Evolutionary conservation across 2,888 invertebrate species (phyloP), one percentile per base, ranked within the genome.

Genomic region (Euplexia lucipara): DNA sequence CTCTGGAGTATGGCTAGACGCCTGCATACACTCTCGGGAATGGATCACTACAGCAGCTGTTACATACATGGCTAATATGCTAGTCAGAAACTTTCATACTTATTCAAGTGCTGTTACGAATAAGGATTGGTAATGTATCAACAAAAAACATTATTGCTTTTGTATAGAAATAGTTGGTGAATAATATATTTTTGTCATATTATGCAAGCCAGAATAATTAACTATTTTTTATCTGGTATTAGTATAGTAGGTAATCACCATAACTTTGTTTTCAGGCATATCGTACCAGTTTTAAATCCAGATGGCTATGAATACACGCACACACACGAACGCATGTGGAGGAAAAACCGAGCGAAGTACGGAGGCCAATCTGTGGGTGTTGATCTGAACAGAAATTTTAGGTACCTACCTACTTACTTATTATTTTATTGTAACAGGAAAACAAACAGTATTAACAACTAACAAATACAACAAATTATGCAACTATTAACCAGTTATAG

Each of bases 301-400:
- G 98, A 99, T 88, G 98, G 99, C n/a, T 99, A 99, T 88, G 98
- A 98, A 85, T 98, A 97, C 88, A 97, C 98, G 0, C 98, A 98
- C 88, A 97, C 96, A 0, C 95, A 94, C n/a, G 97, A 98, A 84
- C 96, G 98, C 35, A 94, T 98, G 87, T 99, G 98, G 98, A 95
- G 98, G 57, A 98, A 98, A 85, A 98, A 98, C 84, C 95, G 97
- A 51, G 93, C 93, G 0, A 93, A 92, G 45, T 96, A 96, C 57
- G 94, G 94, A 0, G 96, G 96, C 42, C 95, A 96, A 3, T 97
- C 98, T 84, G 96, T 96, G 0, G 98, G 98, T 2, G 97, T 97
- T 0, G 98, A 98, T 90, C 95, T 98, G 0, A 98, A 98, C 86
- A 96, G 99, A 78, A 99, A 99, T 91, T 99, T 98, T 88, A 98